These are phyloP conservation scores for Microplitis demolitor DNA, from an alignment of 1,140 invertebrate genomes.

Conservation along the genomic window DNA sequence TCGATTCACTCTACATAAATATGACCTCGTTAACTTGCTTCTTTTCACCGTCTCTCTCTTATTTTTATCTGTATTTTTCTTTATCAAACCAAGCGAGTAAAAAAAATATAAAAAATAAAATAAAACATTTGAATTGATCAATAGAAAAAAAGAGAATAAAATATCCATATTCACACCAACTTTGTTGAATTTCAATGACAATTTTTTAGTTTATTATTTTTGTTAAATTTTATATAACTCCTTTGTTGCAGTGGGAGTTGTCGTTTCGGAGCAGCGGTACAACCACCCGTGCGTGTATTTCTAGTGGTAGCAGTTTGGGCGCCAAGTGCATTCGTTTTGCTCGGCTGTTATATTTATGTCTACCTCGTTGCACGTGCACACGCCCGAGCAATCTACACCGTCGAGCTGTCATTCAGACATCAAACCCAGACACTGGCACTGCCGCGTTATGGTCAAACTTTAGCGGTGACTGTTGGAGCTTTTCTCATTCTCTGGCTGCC, in stretches of 20 bases:
- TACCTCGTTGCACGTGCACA: conserved; percentile 70
- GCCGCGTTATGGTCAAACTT: conserved; percentile 67
- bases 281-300: conserved; percentile 61
- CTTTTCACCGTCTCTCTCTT: no score
- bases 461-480: conserved; percentile 68
- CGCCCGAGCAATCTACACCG: conserved; percentile 69
- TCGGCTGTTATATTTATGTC: conserved; percentile 71
- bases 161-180: neutral
- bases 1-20: no score
- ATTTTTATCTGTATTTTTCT: no score
- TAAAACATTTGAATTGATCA: conserved; percentile 3
- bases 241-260: conserved; percentile 56
- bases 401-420: conserved; percentile 67
- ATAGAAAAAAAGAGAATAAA: conserved; percentile 16
- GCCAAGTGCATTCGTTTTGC: conserved; percentile 63
- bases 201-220: neutral
- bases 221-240: conserved; percentile 1
- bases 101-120: no score
- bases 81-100: no score
- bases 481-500: conserved; percentile 70
- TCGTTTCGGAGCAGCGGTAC: conserved; percentile 59
- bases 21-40: no score
- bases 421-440: conserved; percentile 57
- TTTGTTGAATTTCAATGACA: no score
- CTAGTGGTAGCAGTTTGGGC: conserved; percentile 65